Evolutionary conservation across 2,888 invertebrate species (phyloP).

Genomic region (Andrena trimmerana): DNA sequence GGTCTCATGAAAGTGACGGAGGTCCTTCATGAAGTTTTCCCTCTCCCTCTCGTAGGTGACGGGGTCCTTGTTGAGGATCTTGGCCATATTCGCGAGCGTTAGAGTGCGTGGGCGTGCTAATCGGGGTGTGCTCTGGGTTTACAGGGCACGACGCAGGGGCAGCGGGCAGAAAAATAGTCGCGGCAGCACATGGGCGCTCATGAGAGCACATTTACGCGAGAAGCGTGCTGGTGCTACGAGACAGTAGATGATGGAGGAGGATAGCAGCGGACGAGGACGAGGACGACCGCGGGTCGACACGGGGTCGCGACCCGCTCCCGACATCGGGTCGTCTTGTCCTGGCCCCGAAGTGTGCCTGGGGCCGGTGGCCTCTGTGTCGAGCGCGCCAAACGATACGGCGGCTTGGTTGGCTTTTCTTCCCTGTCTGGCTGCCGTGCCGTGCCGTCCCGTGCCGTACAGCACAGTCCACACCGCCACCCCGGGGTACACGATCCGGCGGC

Average conservation of each 20-base stretch:
- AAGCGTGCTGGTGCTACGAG: constrained; percentile 58
- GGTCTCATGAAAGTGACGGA: constrained; percentile 95
- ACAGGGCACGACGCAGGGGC: constrained; percentile 70
- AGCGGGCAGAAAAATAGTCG: constrained; percentile 66
- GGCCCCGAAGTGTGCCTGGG: constrained; percentile 63
- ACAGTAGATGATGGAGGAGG: constrained; percentile 27
- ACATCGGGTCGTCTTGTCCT: constrained; percentile 75
- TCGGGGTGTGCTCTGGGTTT: constrained; percentile 74
- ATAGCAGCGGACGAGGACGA: constrained; percentile 56
- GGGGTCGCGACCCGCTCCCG: constrained; percentile 75
- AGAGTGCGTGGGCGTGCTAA: constrained; percentile 70
- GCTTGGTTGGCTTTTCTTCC: constrained; percentile 57
- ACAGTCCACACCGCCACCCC: constrained; percentile 56
- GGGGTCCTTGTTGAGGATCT: constrained; percentile 89
- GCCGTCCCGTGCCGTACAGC: neutral
- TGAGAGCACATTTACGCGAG: constrained; percentile 75
- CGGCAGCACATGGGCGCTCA: constrained; percentile 72
- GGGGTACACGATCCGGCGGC: constrained; percentile 30
- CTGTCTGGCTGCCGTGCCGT: constrained; percentile 38
- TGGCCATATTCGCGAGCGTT: constrained; percentile 86
- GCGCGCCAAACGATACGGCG: constrained; percentile 68
- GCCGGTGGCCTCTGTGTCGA: constrained; percentile 67
- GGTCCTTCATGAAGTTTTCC: constrained; percentile 92
- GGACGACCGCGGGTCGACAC: constrained; percentile 73
- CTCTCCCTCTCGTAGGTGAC: constrained; percentile 92